Conservation (phyloP, 1,140 invertebrate species). For the Penaeus japonicus region DNA sequence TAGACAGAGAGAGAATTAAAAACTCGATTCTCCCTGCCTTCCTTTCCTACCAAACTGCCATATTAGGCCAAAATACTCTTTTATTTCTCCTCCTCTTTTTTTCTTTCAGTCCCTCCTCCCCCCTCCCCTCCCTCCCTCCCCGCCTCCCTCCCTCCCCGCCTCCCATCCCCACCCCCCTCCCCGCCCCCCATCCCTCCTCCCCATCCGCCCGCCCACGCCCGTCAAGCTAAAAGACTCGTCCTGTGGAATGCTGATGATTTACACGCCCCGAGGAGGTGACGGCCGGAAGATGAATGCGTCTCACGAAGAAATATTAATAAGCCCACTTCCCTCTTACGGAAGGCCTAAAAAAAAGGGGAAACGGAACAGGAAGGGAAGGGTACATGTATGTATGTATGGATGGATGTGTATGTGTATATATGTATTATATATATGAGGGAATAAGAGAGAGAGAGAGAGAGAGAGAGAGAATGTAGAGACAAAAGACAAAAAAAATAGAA, state of each 20-base stretch:
- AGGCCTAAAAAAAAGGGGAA: background rate
- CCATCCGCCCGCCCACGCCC: background rate
- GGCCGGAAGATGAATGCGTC: background rate
- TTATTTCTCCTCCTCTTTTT: background rate
- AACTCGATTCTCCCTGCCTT: background rate
- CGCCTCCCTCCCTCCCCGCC: background rate
- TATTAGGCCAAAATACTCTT: background rate
- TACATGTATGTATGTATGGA: background rate
- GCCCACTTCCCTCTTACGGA: background rate
- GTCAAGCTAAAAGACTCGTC: background rate
- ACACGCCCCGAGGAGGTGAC: background rate
- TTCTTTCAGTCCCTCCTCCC: background rate
- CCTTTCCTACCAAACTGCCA: background rate
- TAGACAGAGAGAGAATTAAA: too few species aligned
- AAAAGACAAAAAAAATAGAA: background rate
- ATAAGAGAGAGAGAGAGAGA: background rate
- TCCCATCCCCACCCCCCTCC: background rate
- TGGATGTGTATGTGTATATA: too few species aligned
- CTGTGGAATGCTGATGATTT: background rate
- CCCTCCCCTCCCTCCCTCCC: background rate
- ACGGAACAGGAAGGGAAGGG: background rate
- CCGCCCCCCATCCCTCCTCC: background rate
- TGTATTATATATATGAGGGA: too few species aligned
- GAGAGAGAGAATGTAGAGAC: background rate
- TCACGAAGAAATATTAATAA: background rate